A percentile compares a stretch with the other conserved stretches of the same genome.
Evolutionary conservation across 2,113 vertebrate species (phyloP).

Genomic region (Desmodus rotundus): DNA sequence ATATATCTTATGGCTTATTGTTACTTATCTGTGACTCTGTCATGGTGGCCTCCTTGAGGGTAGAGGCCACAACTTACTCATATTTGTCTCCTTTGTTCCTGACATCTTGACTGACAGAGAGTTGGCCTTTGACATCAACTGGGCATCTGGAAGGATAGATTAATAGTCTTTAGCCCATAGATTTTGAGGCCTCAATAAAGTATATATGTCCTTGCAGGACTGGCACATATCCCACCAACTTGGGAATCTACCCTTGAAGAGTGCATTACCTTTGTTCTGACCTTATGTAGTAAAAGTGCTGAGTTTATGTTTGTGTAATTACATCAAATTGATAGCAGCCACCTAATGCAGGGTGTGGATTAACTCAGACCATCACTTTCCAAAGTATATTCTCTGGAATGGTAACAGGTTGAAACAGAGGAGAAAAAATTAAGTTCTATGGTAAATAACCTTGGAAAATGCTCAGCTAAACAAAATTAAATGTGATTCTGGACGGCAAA

Average conservation of each 20-base stretch:
- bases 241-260: neutral
- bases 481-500: neutral
- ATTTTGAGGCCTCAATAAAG: neutral
- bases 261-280: neutral
- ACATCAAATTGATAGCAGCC: neutral
- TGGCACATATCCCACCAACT: neutral
- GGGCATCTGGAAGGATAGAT: neutral
- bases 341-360: neutral
- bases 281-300: neutral
- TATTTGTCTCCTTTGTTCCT: neutral
- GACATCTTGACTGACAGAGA: neutral
- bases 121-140: neutral
- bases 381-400: neutral
- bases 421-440: neutral
- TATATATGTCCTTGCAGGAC: neutral
- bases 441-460: conserved; percentile 3
- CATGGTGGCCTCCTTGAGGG: neutral
- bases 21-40: neutral
- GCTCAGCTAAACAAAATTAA: conserved; percentile 2
- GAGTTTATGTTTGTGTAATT: neutral
- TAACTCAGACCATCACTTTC: neutral
- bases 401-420: neutral
- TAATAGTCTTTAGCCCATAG: neutral
- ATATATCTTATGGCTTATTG: neutral
- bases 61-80: neutral